phyloP scores from a whole-genome alignment of 2,888 invertebrate genomes.

The Pammene aurita region DNA sequence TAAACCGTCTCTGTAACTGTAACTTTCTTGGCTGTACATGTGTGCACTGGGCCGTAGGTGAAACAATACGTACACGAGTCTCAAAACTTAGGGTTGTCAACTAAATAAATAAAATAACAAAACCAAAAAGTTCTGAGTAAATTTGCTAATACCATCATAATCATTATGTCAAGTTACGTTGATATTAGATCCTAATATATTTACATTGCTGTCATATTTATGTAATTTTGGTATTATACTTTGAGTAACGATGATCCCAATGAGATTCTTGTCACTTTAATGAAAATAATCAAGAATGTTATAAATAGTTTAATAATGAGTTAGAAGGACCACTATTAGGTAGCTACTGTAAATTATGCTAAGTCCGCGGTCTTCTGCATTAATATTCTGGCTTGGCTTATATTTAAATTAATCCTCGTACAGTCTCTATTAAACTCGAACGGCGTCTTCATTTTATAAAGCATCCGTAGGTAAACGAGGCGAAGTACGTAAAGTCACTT shows the following conservation, averaged over 20 bases:
- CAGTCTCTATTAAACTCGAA: conserved; percentile 21
- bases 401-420: conserved; percentile 17
- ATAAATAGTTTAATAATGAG: neutral
- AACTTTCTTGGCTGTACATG: conserved; percentile 38
- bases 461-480: conserved; percentile 24
- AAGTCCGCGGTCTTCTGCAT: conserved; percentile 19
- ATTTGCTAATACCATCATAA: neutral
- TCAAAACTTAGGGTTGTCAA: conserved; percentile 36
- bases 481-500: conserved; percentile 32
- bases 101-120: neutral
- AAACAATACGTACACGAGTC: conserved; percentile 73
- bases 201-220: no score
- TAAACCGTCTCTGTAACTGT: conserved; percentile 31
- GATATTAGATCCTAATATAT: no score
- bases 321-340: no score
- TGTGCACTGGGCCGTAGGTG: conserved; percentile 55
- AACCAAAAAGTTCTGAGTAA: neutral
- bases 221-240: no score
- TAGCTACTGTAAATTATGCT: conserved; percentile 7
- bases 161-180: neutral
- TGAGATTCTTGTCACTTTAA: neutral
- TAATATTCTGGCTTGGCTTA: conserved; percentile 10
- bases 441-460: conserved; percentile 19
- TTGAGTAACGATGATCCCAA: neutral
- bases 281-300: no score